Evolutionary conservation across 2,888 invertebrate genomes (phyloP).

Genomic region (Tetragonisca angustula): DNA sequence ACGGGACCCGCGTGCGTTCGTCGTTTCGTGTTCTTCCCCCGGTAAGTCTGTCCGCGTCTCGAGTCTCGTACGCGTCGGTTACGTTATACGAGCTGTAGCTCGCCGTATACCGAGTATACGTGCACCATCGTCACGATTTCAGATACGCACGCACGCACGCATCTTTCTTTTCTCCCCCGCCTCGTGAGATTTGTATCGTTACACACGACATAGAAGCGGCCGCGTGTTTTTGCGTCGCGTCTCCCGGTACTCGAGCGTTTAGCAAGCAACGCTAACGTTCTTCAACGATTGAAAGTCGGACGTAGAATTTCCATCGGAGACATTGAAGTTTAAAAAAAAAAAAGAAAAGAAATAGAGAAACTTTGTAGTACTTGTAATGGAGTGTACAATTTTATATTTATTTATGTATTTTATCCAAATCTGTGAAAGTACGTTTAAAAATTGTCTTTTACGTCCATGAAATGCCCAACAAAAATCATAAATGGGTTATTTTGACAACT

Average conservation of each 20-base stretch:
- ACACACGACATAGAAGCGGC: background rate
- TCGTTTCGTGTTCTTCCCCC: constrained; percentile 53
- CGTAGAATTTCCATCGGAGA: too few species aligned
- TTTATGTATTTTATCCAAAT: too few species aligned
- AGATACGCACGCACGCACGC: constrained; percentile 20
- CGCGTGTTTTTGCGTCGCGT: background rate
- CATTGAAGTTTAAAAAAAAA: too few species aligned
- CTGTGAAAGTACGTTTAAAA: too few species aligned
- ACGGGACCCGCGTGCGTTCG: constrained; percentile 54
- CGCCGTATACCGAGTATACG: constrained; percentile 48
- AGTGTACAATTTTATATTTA: too few species aligned
- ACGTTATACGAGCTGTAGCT: constrained; percentile 47
- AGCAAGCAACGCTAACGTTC: background rate
- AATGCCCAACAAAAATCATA: too few species aligned
- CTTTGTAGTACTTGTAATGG: too few species aligned
- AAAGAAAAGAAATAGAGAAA: too few species aligned
- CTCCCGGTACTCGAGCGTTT: background rate
- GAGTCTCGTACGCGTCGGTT: constrained; percentile 38
- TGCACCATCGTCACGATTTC: constrained; percentile 53
- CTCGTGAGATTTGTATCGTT: constrained; percentile 11
- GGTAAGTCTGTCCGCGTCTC: background rate
- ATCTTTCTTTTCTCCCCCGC: background rate
- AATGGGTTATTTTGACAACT: too few species aligned
- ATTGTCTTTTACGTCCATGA: too few species aligned
- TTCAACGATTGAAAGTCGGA: too few species aligned